phyloP scores from a whole-genome alignment of 2,797 vertebrate species.

The Ambastaia sidthimunki region DNA sequence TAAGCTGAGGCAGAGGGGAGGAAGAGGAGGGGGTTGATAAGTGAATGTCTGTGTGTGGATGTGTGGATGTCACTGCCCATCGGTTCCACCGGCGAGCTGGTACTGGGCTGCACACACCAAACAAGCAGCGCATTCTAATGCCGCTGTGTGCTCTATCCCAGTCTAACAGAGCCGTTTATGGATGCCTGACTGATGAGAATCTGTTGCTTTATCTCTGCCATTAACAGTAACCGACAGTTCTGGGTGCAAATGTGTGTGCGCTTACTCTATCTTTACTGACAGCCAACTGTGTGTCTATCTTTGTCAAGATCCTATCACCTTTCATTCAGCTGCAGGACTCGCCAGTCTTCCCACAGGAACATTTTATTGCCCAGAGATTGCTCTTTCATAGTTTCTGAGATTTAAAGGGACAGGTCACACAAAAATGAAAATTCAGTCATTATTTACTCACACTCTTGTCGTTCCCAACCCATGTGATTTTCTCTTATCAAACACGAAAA shows the following conservation, averaged over 20 bases:
- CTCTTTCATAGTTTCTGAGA: neutral
- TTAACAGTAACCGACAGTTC: slow-evolving; percentile 45
- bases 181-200: slow-evolving; percentile 28
- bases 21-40: slow-evolving; percentile 67
- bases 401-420: neutral
- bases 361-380: neutral
- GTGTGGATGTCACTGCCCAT: slow-evolving; percentile 57
- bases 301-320: slow-evolving; percentile 19
- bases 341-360: neutral
- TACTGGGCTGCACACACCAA: slow-evolving; percentile 52
- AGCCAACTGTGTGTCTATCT: slow-evolving; percentile 32
- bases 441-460: neutral
- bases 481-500: neutral
- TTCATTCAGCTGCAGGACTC: slow-evolving; percentile 22
- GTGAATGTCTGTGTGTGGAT: slow-evolving; percentile 65
- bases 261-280: slow-evolving; percentile 24
- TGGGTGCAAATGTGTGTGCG: slow-evolving; percentile 24
- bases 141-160: neutral
- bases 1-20: slow-evolving; percentile 59
- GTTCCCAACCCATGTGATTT: neutral
- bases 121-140: slow-evolving; percentile 54
- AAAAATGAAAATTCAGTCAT: neutral
- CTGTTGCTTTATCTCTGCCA: slow-evolving; percentile 41
- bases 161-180: slow-evolving; percentile 31
- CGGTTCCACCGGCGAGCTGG: slow-evolving; percentile 61